phyloP scores from a whole-genome alignment of 2,888 invertebrate species.

The Drosophila gaucha region DNA sequence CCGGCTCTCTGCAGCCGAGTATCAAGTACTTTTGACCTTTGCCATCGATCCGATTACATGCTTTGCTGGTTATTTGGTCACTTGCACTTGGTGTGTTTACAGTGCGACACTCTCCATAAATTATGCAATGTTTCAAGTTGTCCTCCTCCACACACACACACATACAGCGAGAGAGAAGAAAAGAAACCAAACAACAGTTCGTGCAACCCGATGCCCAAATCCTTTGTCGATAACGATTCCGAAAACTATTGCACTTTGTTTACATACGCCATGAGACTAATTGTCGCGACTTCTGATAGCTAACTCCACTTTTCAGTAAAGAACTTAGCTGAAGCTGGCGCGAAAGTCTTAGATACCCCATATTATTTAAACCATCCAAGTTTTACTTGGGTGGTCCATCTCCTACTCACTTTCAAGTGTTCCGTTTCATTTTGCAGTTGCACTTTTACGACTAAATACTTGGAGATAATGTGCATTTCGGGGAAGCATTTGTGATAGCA shows the following conservation, averaged over 20 bases:
- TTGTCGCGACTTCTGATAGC: slow-evolving; percentile 55
- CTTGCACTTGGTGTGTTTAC: slow-evolving; percentile 67
- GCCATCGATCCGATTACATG: slow-evolving; percentile 70
- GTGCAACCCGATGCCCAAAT: slow-evolving; percentile 65
- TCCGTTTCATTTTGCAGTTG: slow-evolving; percentile 49
- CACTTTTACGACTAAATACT: slow-evolving; percentile 54
- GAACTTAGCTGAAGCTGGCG: slow-evolving; percentile 16
- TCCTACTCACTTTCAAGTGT: slow-evolving; percentile 45
- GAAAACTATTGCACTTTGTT: slow-evolving; percentile 65
- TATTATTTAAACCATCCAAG: too few species aligned
- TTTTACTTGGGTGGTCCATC: slow-evolving; percentile 57
- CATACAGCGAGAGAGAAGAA: slow-evolving; percentile 13
- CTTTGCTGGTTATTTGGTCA: slow-evolving; percentile 55
- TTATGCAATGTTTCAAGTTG: slow-evolving; percentile 62
- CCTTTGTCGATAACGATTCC: slow-evolving; percentile 74
- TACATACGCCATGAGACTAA: slow-evolving; percentile 70
- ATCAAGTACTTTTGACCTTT: slow-evolving; percentile 58
- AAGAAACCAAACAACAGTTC: slow-evolving; percentile 18
- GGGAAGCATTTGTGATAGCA: slow-evolving; percentile 39
- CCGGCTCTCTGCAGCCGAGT: slow-evolving; percentile 26
- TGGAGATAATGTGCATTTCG: slow-evolving; percentile 53
- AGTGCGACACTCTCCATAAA: slow-evolving; percentile 77
- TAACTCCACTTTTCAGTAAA: slow-evolving; percentile 3
- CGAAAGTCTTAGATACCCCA: too few species aligned
- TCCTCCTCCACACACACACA: slow-evolving; percentile 12